Evolutionary conservation across 2,888 invertebrate species (phyloP).

Genomic region (Synergus umbraculus): DNA sequence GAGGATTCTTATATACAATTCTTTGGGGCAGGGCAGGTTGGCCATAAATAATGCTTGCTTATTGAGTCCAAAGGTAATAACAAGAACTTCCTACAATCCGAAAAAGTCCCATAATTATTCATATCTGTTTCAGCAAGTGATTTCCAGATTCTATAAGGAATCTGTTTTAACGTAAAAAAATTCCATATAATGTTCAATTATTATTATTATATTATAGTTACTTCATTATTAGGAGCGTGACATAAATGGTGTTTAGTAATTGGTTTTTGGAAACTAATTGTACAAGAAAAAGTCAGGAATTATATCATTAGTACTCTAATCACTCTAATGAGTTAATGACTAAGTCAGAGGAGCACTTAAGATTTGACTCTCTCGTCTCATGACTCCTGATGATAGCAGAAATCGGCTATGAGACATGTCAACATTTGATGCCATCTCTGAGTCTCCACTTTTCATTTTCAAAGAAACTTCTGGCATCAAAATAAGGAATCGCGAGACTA

Average conservation of each 20-base stretch:
- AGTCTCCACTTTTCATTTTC: background rate
- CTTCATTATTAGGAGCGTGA: no score
- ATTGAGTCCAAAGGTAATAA: no score
- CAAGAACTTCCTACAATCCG: no score
- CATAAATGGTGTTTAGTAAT: background rate
- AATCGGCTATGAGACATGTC: background rate
- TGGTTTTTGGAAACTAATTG: background rate
- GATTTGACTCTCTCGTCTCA: conserved; percentile 6
- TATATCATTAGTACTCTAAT: no score
- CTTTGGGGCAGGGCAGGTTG: no score
- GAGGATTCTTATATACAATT: no score
- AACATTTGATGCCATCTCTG: background rate
- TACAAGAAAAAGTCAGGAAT: background rate
- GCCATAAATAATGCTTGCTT: no score
- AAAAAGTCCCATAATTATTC: background rate
- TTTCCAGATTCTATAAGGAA: no score
- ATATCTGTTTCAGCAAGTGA: background rate
- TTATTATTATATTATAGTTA: no score
- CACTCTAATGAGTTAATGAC: conserved; percentile 13
- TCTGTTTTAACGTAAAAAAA: no score
- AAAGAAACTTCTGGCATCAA: background rate
- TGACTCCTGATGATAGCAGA: background rate
- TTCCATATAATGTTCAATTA: no score
- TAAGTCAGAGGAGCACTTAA: conserved; percentile 11
- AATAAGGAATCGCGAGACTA: background rate